Conservation (phyloP, 1,140 invertebrate species). For the Neodiprion pinetum region DNA sequence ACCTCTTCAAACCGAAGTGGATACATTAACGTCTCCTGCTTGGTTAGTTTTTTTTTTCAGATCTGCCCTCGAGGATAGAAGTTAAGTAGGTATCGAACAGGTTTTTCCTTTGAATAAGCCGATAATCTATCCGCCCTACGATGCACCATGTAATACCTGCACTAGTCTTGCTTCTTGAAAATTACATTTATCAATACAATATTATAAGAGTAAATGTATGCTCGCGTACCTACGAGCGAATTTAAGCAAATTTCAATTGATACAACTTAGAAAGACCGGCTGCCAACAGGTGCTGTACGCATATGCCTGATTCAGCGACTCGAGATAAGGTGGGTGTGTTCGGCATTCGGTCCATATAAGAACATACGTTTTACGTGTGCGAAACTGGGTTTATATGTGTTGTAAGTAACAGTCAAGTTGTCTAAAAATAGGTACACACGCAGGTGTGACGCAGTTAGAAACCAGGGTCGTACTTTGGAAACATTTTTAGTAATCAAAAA, state of each 20-base stretch:
- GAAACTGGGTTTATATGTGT: not conserved
- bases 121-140: not conserved
- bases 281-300: not conserved
- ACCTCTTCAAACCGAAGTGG: too few relatives aligned
- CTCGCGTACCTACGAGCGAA: not conserved
- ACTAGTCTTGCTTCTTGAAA: not conserved
- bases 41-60: too few relatives aligned
- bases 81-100: not conserved
- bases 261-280: too few relatives aligned
- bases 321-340: not conserved
- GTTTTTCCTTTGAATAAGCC: not conserved
- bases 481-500: too few relatives aligned
- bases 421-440: not conserved
- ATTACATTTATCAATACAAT: not conserved
- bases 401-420: not conserved
- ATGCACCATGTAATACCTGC: not conserved
- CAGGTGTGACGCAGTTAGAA: not conserved
- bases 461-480: not conserved
- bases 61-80: too few relatives aligned
- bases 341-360: not conserved
- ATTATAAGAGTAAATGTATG: not conserved
- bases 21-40: too few relatives aligned
- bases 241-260: too few relatives aligned
- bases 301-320: not conserved
- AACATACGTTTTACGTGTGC: not conserved